Conservation (phyloP, 2,888 invertebrate genomes). For the Hyles lineata region DNA sequence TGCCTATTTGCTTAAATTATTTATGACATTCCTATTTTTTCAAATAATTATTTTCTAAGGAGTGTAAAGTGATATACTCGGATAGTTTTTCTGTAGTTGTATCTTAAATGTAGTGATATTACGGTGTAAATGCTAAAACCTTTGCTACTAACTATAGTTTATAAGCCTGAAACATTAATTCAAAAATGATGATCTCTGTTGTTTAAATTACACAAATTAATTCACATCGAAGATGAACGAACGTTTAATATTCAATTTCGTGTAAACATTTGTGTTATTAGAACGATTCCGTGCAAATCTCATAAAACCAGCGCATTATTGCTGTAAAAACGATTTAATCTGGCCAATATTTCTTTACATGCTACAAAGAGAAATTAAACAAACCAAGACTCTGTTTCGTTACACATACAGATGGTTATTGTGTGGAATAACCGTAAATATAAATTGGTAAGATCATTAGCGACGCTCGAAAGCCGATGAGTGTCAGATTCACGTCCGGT, state of each 20-base stretch:
- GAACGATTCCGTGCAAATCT: conserved; percentile 16
- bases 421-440: not conserved
- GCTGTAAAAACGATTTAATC: conserved; percentile 2
- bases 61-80: no score
- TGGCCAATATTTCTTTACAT: not conserved
- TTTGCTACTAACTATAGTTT: no score
- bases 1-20: no score
- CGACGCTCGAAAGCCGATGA: conserved; percentile 42
- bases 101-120: no score
- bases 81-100: no score
- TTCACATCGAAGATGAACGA: not conserved
- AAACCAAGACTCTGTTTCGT: not conserved
- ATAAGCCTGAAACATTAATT: no score
- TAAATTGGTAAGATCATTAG: conserved; percentile 40
- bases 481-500: conserved; percentile 47
- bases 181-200: not conserved
- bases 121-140: no score
- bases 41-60: no score
- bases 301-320: not conserved
- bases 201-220: not conserved
- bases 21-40: no score
- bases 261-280: conserved; percentile 15
- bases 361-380: no score
- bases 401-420: conserved; percentile 5
- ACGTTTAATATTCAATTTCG: conserved; percentile 1